These are phyloP conservation scores for Nephotettix cincticeps DNA, from an alignment of 1,140 invertebrate genomes.

Conservation along the genomic window DNA sequence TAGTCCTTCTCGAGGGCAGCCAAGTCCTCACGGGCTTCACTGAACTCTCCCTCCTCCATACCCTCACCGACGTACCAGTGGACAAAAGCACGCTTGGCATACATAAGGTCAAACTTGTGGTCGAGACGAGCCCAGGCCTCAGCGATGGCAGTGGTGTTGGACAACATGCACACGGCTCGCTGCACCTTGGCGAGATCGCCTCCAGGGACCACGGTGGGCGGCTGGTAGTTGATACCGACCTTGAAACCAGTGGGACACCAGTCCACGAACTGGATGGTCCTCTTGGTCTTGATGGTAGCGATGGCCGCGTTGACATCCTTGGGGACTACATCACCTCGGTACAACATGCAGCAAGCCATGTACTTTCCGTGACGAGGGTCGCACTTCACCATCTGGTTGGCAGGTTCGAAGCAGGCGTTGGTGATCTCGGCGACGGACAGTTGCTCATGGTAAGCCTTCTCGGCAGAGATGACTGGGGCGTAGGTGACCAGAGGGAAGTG, in stretches of 20 bases:
- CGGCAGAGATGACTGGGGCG: conserved; percentile 61
- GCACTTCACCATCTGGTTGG: conserved; percentile 83
- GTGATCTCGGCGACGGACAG: conserved; percentile 65
- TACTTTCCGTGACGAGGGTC: conserved; percentile 77
- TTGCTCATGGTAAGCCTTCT: conserved; percentile 64
- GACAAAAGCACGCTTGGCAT: conserved; percentile 54
- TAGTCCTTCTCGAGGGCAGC: conserved; percentile 65
- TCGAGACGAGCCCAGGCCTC: conserved; percentile 79
- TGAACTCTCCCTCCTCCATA: conserved; percentile 66
- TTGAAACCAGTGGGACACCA: conserved; percentile 67
- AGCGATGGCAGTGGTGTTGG: conserved; percentile 81
- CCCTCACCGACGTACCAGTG: conserved; percentile 55
- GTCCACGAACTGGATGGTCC: conserved; percentile 61
- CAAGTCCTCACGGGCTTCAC: conserved; percentile 62
- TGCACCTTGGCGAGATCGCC: conserved; percentile 83
- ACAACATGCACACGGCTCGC: conserved; percentile 83
- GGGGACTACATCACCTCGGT: conserved; percentile 65
- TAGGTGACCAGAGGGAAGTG: conserved; percentile 71
- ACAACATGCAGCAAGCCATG: conserved; percentile 87
- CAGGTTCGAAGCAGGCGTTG: conserved; percentile 68
- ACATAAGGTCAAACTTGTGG: conserved; percentile 65
- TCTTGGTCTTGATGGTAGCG: conserved; percentile 66
- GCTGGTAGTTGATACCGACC: conserved; percentile 80
- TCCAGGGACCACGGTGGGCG: conserved; percentile 76
- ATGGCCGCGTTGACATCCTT: conserved; percentile 76